Conservation (phyloP, 2,888 invertebrate genomes). For the Cistogaster globosa region DNA sequence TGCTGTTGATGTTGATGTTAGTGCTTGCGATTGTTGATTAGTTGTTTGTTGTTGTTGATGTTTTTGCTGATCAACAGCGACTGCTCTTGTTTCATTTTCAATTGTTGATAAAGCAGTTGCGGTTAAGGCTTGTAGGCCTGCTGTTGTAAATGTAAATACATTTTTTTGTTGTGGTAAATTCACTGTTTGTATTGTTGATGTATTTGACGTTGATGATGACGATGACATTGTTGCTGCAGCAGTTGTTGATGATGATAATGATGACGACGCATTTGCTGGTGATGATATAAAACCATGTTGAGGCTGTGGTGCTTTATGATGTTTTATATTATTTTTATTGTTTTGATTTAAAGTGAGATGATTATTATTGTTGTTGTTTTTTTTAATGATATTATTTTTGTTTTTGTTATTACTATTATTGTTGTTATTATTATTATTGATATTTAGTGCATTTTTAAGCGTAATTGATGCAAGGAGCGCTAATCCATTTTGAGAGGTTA, state of each 20-base stretch:
- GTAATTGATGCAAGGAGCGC: slow-evolving; percentile 78
- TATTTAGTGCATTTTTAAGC: slow-evolving; percentile 79
- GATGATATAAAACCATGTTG: slow-evolving; percentile 64
- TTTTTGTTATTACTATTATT: slow-evolving; percentile 63
- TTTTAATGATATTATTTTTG: slow-evolving; percentile 66
- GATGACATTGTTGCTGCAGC: slow-evolving; percentile 66
- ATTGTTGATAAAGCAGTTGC: slow-evolving; percentile 34
- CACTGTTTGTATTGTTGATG: slow-evolving; percentile 56
- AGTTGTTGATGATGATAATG: slow-evolving; percentile 39
- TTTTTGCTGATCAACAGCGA: slow-evolving; percentile 31
- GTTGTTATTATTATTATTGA: slow-evolving; percentile 74
- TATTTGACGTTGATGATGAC: slow-evolving; percentile 39
- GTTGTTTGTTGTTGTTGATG: slow-evolving; percentile 41
- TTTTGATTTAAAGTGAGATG: slow-evolving; percentile 63
- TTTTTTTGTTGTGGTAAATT: slow-evolving; percentile 53
- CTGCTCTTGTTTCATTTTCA: slow-evolving; percentile 12
- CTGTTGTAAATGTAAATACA: slow-evolving; percentile 57
- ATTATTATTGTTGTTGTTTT: slow-evolving; percentile 54
- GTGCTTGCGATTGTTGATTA: slow-evolving; percentile 11
- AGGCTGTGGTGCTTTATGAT: slow-evolving; percentile 56
- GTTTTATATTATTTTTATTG: slow-evolving; percentile 67
- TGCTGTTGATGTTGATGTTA: slow-evolving; percentile 35
- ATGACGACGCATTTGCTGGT: slow-evolving; percentile 52
- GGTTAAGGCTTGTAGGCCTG: slow-evolving; percentile 46
- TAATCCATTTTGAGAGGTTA: slow-evolving; percentile 77